Evolutionary conservation across 2,888 invertebrate species (phyloP), one percentile per base, ranked within the genome.

Genomic region (Lycaena phlaeas): DNA sequence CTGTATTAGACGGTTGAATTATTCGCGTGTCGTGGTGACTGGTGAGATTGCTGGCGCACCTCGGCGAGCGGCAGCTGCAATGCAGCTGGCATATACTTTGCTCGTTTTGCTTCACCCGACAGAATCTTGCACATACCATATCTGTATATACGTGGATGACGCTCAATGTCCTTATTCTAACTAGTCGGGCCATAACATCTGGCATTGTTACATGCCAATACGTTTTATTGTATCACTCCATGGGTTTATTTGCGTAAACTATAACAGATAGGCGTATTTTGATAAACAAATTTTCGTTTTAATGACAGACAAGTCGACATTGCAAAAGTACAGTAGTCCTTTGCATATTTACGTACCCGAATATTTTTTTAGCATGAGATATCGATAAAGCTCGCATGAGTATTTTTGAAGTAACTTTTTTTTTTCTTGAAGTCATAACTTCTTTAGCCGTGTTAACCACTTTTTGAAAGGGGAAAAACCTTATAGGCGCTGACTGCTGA

Each of bases 31-130:
- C n/a, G n/a, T n/a, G n/a, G n/a, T n/a, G n/a, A n/a, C 42, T 48
- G 52, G 50, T 50, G 48, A 51, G 58, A 55, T 55, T 51, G 51
- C 42, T 43, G 46, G 49, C 47, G 43, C 42, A 46, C 51, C 48
- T 48, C 52, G 40, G 49, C 48, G 48, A 47, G 14, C 56, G 62
- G 70, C 81, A 81, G 79, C 77, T 79, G 81, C 73, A 65, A 46
- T 68, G 72, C 79, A 81, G 78, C 79, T 79, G 79, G 67, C 68
- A 57, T 53, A 53, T 60, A 64, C 74, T 70, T 75, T 78, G 65
- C 67, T 78, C 75, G 68, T 78, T 79, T 77, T 79, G 67, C 66
- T 59, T 51, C 55, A 57, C 39, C 53, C 50, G 56, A 56, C 59
- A 57, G 53, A 53, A 54, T 52, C 57, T 48, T 56, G 48, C 43